Base-by-base conservation (phyloP, 1,140 invertebrate genomes). In the Leptinotarsa lineolata region DNA sequence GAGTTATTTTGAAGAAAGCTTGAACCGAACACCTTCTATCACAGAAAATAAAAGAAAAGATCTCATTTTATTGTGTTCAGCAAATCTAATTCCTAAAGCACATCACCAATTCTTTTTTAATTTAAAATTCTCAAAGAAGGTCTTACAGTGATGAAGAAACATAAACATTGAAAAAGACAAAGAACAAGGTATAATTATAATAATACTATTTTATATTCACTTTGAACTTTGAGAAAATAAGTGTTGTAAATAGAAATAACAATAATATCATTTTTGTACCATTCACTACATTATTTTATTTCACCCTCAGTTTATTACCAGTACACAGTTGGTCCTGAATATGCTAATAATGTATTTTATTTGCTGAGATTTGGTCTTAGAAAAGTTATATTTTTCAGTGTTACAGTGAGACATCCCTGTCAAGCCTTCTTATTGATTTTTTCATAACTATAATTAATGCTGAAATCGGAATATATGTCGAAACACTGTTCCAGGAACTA, bases 21-120 rank as follows among this genome's bases (percentile, higher is more conserved):
- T 30, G 8, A 5, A 30, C 5, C 6, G 24, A 30, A 30, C 54
- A 59, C 54, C 54, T 59, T 16, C 54, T 59, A 16, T 59, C 13
- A 58, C 54, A 58, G 54, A 58, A 58, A 58, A 58, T 58, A 58
- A 58, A 58, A 58, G 54, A 58, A 58, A 58, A 58, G 54, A 58
- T 58, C 13, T 58, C 8, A 15, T 58, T 58, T 58, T 11, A 58
- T 58, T 58, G 54, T 58, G 18, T 12, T 58, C 54, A 58, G 54
- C 18, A 58, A 58, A 58, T 58, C 54, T 58, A 58, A 58, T 58
- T 58, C 13, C 11, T 15, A 8, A 58, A 58, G 54, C 54, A 58
- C 54, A 58, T 16, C 15, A 59, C 12, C 20, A 15, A 59, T 59
- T 59, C 16, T 59, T 59, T 59, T 59, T 59, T 16, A 59, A 59